Percentiles rank a stretch among this genome's conserved stretches.
Conservation (phyloP, 64 coral and sea anemone species). For the Montipora efflorescens region DNA sequence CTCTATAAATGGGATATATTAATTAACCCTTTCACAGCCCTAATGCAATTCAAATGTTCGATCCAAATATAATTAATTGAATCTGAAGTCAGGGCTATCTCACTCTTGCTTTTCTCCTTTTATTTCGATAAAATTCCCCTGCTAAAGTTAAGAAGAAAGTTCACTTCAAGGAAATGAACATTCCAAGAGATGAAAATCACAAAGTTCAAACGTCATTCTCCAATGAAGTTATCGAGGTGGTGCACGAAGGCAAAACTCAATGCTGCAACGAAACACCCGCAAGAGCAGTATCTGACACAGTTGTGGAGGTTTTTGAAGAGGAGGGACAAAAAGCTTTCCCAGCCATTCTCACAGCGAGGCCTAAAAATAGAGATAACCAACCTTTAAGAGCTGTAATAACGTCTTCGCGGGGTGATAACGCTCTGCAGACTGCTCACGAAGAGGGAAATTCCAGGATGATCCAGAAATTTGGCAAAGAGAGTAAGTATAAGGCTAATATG, state of each 20-base stretch:
- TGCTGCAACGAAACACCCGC: not conserved
- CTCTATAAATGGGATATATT: too few species aligned
- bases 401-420: not conserved
- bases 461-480: not conserved
- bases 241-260: not conserved
- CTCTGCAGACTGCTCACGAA: not conserved
- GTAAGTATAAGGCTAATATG: not conserved
- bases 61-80: too few species aligned
- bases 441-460: not conserved
- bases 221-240: slow-evolving; percentile 3
- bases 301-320: slow-evolving; percentile 38
- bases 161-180: not conserved
- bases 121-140: too few species aligned
- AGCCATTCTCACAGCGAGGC: not conserved
- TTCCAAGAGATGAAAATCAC: not conserved
- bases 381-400: not conserved
- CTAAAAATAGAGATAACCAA: not conserved
- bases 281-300: not conserved
- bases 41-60: too few species aligned
- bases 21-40: too few species aligned
- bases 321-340: not conserved
- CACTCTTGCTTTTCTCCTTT: too few species aligned
- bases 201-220: not conserved
- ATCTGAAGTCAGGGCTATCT: too few species aligned
- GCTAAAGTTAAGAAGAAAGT: not conserved